Evolutionary conservation across 2,888 invertebrate species (phyloP).

Genomic region (Geotrupes spiniger): DNA sequence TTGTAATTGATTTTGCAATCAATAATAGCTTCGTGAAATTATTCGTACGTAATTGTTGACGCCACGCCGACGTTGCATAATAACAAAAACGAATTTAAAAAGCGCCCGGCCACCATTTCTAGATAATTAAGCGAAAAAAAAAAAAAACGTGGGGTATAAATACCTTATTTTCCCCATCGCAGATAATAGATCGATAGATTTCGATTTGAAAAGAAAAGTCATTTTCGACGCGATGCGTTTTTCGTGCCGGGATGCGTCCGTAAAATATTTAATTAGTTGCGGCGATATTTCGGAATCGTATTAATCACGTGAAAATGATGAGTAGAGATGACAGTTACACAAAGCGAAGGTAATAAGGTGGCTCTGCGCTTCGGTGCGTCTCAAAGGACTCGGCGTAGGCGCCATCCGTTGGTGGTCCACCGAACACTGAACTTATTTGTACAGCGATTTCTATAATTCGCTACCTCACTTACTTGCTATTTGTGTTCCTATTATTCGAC

Average conservation of each 20-base stretch:
- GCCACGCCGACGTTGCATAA: too few species aligned
- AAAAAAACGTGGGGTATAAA: too few species aligned
- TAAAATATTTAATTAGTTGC: conserved; percentile 22
- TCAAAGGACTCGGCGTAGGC: conserved; percentile 18
- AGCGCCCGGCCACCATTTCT: too few species aligned
- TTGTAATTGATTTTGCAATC: too few species aligned
- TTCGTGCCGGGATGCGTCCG: neutral
- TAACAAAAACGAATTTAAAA: too few species aligned
- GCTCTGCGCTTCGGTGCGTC: conserved; percentile 18
- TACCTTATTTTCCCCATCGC: conserved; percentile 1
- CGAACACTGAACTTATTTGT: conserved; percentile 12
- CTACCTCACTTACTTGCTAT: conserved; percentile 20
- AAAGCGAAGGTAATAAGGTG: conserved; percentile 25
- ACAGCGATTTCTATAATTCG: conserved; percentile 18
- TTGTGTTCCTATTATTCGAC: conserved; percentile 13
- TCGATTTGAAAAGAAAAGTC: conserved; percentile 4
- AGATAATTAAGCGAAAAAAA: neutral
- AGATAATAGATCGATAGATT: conserved; percentile 2
- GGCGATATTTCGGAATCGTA: conserved; percentile 21
- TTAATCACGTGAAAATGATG: conserved; percentile 24
- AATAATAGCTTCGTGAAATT: too few species aligned
- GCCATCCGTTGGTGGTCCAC: conserved; percentile 23
- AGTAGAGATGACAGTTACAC: conserved; percentile 23
- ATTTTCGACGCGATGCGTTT: conserved; percentile 6
- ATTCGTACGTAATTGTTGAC: too few species aligned